Conservation (phyloP, 1,140 invertebrate genomes). For the Acromyrmex charruanus region DNA sequence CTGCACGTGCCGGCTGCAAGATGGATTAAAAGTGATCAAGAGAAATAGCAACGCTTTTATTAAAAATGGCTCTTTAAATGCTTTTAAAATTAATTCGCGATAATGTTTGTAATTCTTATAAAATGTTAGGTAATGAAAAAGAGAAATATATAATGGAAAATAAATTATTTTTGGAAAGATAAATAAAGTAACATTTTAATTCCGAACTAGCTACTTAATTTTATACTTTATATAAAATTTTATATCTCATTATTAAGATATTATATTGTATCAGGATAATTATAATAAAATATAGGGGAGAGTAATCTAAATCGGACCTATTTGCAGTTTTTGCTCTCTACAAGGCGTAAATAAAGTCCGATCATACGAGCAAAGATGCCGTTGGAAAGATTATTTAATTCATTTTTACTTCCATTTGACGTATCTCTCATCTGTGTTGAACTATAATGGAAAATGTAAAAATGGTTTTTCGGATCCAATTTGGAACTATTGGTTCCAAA, state of each 20-base stretch:
- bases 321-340: too few relatives aligned
- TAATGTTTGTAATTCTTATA: neutral
- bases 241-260: neutral
- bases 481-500: too few relatives aligned
- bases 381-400: too few relatives aligned
- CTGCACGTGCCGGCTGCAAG: slow-evolving; percentile 8
- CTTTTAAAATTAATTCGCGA: neutral
- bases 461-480: too few relatives aligned
- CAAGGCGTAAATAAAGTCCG: too few relatives aligned
- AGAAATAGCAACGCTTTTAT: slow-evolving; percentile 5
- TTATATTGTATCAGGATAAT: neutral
- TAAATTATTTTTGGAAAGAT: neutral
- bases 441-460: too few relatives aligned
- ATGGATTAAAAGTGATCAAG: slow-evolving; percentile 12
- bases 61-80: neutral
- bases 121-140: neutral
- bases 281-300: neutral
- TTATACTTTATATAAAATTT: neutral
- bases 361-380: too few relatives aligned
- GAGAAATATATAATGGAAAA: neutral
- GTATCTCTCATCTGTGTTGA: too few relatives aligned
- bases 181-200: neutral
- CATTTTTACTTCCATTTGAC: too few relatives aligned
- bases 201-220: neutral
- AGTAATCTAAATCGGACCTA: too few relatives aligned